Percentiles rank a stretch among this genome's conserved stretches.
phyloP scores from a whole-genome alignment of 2,797 vertebrate genomes.

The Pseudopleuronectes americanus region DNA sequence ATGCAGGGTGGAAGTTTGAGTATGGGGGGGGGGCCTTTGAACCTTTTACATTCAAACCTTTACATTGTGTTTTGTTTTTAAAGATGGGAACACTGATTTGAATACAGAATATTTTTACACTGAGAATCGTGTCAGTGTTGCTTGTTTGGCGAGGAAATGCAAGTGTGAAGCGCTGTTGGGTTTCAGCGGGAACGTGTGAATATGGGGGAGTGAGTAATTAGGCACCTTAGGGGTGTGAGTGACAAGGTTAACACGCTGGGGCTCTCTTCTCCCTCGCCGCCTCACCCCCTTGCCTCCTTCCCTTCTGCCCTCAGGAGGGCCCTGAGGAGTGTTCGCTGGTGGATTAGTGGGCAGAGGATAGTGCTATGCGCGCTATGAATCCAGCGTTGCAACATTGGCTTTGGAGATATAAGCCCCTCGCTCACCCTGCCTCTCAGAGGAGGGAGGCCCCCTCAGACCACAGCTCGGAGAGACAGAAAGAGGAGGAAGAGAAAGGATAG shows the following conservation, averaged over 20 bases:
- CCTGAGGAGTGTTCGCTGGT: constrained; percentile 78
- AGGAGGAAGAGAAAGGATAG: constrained; percentile 64
- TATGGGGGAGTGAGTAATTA: constrained; percentile 55
- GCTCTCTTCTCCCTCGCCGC: constrained; percentile 61
- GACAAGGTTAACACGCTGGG: constrained; percentile 73
- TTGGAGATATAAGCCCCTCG: constrained; percentile 73
- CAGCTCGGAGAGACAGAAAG: constrained; percentile 58
- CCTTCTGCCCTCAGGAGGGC: constrained; percentile 69
- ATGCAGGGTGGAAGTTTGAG: constrained; percentile 63
- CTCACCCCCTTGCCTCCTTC: constrained; percentile 64
- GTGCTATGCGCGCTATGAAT: constrained; percentile 64
- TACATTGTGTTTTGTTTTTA: constrained; percentile 19
- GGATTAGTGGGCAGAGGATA: constrained; percentile 81
- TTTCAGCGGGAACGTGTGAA: constrained; percentile 53
- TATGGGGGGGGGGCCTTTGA: constrained; percentile 34
- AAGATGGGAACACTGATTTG: constrained; percentile 15
- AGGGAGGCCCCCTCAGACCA: constrained; percentile 72
- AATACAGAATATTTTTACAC: constrained; percentile 29
- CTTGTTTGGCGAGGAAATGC: constrained; percentile 36
- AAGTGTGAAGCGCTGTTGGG: constrained; percentile 27
- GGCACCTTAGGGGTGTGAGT: constrained; percentile 68
- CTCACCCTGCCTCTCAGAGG: constrained; percentile 64
- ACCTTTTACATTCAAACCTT: constrained; percentile 44
- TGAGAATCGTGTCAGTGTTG: neutral
- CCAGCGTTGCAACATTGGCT: constrained; percentile 74